These are phyloP conservation scores for Mus musculus DNA, from an alignment of 2,113 vertebrate species.

Conservation along the genomic window GRCm39 chr8:124881501-124882000, in stretches of 20 bases:
- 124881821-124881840: background rate
- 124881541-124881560: background rate
- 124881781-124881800: background rate
- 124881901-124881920: background rate
- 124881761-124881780: background rate
- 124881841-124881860: background rate
- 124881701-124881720: background rate
- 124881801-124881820: background rate
- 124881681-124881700: background rate
- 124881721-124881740: background rate
- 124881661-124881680: background rate
- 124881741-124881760: background rate
- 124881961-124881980: background rate
- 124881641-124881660: background rate
- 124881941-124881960: background rate
- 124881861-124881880: background rate
- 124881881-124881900: background rate
- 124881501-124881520: background rate
- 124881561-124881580: background rate
- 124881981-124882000: background rate
- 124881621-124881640: background rate
- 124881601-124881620: background rate
- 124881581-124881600: background rate
- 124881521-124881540: background rate
- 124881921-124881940: background rate